Evolutionary conservation across 1,140 invertebrate genomes (phyloP).

Genomic region (Lordiphosa collinella): DNA sequence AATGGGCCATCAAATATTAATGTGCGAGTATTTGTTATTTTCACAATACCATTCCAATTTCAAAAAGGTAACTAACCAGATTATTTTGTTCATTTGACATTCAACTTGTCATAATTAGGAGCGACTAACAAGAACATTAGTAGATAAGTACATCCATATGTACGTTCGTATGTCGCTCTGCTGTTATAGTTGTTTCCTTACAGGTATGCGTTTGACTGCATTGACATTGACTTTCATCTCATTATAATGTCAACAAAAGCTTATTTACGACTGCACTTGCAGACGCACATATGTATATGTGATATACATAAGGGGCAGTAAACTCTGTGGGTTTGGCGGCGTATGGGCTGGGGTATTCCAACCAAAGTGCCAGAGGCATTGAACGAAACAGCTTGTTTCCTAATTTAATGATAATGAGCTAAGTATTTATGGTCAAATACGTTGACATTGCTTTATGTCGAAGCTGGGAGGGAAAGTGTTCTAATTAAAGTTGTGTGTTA

Average conservation of each 20-base stretch:
- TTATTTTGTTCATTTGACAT: slow-evolving; percentile 52
- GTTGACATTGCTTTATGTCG: slow-evolving; percentile 19
- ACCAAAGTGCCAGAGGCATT: slow-evolving; percentile 49
- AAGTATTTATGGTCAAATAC: slow-evolving; percentile 56
- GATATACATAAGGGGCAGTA: background rate
- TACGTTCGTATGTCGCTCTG: slow-evolving; percentile 17
- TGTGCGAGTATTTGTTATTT: background rate
- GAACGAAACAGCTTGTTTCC: slow-evolving; percentile 66
- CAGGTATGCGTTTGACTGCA: slow-evolving; percentile 35
- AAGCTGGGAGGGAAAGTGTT: slow-evolving; percentile 53
- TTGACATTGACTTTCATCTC: slow-evolving; percentile 75
- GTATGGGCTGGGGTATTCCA: slow-evolving; percentile 33
- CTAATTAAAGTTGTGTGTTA: slow-evolving; percentile 8
- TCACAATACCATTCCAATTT: slow-evolving; percentile 8
- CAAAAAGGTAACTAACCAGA: slow-evolving; percentile 44
- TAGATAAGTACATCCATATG: slow-evolving; percentile 24
- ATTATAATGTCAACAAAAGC: slow-evolving; percentile 63
- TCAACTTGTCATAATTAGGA: slow-evolving; percentile 33
- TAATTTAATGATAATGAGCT: slow-evolving; percentile 76
- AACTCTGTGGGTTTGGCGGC: slow-evolving; percentile 15
- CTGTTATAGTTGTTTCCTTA: slow-evolving; percentile 18
- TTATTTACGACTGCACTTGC: slow-evolving; percentile 59
- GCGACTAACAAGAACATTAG: slow-evolving; percentile 8
- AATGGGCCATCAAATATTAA: too few relatives aligned
- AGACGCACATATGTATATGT: slow-evolving; percentile 9